phyloP scores from a whole-genome alignment of 2,888 invertebrate species.

The Drosophila quinaria region DNA sequence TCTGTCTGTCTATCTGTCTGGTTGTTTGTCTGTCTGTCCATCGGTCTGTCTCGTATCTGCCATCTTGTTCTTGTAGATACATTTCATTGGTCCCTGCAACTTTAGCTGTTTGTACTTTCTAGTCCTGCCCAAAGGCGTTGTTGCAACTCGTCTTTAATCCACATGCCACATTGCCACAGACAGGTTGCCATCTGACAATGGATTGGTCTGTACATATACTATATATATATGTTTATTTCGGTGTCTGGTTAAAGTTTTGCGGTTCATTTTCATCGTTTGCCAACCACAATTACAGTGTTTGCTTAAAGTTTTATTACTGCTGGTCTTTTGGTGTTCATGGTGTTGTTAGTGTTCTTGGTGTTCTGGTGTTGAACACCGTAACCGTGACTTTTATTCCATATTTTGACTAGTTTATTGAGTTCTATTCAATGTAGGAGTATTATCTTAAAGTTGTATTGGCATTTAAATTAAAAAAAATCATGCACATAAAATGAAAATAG shows the following conservation, averaged over 20 bases:
- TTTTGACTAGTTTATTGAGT: neutral
- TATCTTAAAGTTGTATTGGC: neutral
- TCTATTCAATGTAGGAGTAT: neutral
- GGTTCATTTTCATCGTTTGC: slow-evolving; percentile 53
- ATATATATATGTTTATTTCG: slow-evolving; percentile 4
- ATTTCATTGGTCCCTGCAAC: slow-evolving; percentile 33
- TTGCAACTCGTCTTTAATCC: slow-evolving; percentile 61
- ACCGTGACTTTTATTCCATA: neutral
- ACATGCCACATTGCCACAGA: slow-evolving; percentile 38
- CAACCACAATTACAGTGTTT: slow-evolving; percentile 63
- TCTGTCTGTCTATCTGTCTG: slow-evolving; percentile 22
- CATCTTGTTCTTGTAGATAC: slow-evolving; percentile 26
- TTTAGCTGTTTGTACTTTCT: slow-evolving; percentile 19
- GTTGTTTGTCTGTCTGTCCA: neutral
- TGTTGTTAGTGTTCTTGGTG: neutral
- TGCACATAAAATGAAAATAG: neutral
- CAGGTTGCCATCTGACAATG: slow-evolving; percentile 35
- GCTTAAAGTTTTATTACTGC: slow-evolving; percentile 51
- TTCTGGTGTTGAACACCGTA: slow-evolving; percentile 15
- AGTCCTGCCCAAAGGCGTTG: slow-evolving; percentile 46
- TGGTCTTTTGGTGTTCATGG: slow-evolving; percentile 6
- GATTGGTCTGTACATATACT: neutral
- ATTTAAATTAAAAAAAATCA: neutral
- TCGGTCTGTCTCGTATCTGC: slow-evolving; percentile 7
- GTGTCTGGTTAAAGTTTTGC: slow-evolving; percentile 40